These are phyloP conservation scores for Leucoma salicis DNA, from an alignment of 2,888 invertebrate genomes.

Conservation along the genomic window DNA sequence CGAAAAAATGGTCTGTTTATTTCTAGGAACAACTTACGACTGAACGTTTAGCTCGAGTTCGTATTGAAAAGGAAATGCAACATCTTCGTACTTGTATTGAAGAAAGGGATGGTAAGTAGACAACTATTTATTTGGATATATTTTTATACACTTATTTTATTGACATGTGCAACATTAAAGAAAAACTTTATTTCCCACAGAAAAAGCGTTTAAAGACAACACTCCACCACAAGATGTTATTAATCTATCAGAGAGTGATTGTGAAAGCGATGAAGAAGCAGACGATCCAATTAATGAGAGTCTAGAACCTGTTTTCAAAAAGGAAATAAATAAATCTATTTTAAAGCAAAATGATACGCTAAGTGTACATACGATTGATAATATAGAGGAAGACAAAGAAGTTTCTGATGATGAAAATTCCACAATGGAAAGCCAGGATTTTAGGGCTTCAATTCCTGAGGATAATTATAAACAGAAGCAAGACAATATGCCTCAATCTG, in stretches of 20 bases:
- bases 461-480: too few relatives aligned
- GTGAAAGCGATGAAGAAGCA: constrained; percentile 42
- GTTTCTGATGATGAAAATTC: constrained; percentile 39
- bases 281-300: constrained; percentile 58
- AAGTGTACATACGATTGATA: constrained; percentile 25
- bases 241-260: constrained; percentile 48
- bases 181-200: constrained; percentile 29
- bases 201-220: constrained; percentile 45
- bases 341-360: constrained; percentile 23
- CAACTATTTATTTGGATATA: too few relatives aligned
- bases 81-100: constrained; percentile 60
- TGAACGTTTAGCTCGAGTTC: constrained; percentile 49
- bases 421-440: constrained; percentile 34
- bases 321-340: constrained; percentile 50
- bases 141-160: too few relatives aligned
- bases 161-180: background rate
- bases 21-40: constrained; percentile 54
- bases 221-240: constrained; percentile 38
- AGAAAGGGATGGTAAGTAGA: constrained; percentile 66
- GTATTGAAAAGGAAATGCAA: constrained; percentile 57
- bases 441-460: background rate
- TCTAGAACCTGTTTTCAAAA: constrained; percentile 61
- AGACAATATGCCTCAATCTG: too few relatives aligned
- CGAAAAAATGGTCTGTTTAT: background rate
- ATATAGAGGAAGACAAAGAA: constrained; percentile 27